Evolutionary conservation across 2,888 invertebrate genomes (phyloP).

Genomic region (Dorcus parallelipipedus): DNA sequence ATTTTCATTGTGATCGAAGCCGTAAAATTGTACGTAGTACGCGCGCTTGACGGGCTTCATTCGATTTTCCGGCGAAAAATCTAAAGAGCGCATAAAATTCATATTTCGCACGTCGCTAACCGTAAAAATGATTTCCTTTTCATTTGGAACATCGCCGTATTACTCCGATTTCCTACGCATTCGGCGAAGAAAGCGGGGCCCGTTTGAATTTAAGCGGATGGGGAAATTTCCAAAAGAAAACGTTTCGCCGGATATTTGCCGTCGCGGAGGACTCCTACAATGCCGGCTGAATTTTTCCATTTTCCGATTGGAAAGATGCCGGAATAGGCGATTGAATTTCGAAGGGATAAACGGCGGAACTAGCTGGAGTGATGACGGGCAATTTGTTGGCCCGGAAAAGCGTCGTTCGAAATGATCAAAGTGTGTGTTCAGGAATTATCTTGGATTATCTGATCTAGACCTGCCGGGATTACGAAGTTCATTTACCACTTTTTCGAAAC

Average conservation of each 20-base stretch:
- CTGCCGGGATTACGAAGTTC: no score
- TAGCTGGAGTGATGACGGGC: neutral
- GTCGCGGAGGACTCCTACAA: slow-evolving; percentile 6
- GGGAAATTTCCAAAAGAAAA: neutral
- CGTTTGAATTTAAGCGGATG: no score
- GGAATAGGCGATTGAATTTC: slow-evolving; percentile 19
- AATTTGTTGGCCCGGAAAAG: neutral
- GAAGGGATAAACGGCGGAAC: neutral
- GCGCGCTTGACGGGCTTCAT: no score
- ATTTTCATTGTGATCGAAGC: no score
- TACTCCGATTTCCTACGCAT: no score
- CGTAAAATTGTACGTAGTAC: no score
- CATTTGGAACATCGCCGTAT: neutral
- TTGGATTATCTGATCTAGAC: no score
- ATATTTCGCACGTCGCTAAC: slow-evolving; percentile 10
- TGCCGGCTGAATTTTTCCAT: slow-evolving; percentile 21
- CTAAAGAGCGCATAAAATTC: slow-evolving; percentile 7
- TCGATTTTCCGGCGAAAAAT: no score
- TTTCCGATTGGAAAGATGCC: slow-evolving; percentile 18
- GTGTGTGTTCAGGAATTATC: no score
- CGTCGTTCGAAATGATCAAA: no score
- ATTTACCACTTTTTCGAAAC: no score
- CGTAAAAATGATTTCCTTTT: slow-evolving; percentile 7
- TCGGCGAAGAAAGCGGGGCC: no score
- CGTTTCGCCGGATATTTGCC: slow-evolving; percentile 7